These are phyloP conservation scores for Thelaira solivaga DNA, from an alignment of 2,888 invertebrate genomes.

Conservation along the genomic window DNA sequence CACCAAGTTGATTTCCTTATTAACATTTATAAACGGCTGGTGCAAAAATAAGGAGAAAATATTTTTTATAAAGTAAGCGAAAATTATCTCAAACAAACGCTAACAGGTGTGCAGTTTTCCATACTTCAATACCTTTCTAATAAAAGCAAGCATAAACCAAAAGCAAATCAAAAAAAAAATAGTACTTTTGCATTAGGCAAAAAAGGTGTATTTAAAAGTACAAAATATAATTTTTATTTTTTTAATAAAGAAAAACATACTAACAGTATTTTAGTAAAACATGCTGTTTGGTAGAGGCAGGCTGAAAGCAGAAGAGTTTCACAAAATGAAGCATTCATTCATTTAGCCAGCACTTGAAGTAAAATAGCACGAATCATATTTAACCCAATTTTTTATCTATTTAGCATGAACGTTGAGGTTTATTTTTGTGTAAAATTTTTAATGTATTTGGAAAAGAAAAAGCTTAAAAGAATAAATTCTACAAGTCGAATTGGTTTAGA, in stretches of 20 bases:
- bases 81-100: conserved; percentile 36
- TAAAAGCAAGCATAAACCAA: conserved; percentile 21
- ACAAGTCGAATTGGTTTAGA: too few species aligned
- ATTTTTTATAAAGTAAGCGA: conserved; percentile 9
- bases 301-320: neutral
- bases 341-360: neutral
- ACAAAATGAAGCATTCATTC: neutral
- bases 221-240: neutral
- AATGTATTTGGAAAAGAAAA: too few species aligned
- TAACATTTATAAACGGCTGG: conserved; percentile 6
- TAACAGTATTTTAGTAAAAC: neutral
- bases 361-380: conserved; percentile 32
- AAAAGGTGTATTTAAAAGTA: neutral
- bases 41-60: neutral
- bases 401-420: neutral
- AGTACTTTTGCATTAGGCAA: neutral
- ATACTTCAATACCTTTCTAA: conserved; percentile 24
- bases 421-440: neutral
- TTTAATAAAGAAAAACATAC: conserved; percentile 33
- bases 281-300: neutral
- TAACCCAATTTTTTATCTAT: conserved; percentile 40
- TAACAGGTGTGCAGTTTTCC: conserved; percentile 46
- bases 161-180: too few species aligned
- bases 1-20: conserved; percentile 34
- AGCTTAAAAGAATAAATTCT: too few species aligned